Base-by-base conservation (phyloP, 2,797 vertebrate species). In the Chanos chanos region DNA sequence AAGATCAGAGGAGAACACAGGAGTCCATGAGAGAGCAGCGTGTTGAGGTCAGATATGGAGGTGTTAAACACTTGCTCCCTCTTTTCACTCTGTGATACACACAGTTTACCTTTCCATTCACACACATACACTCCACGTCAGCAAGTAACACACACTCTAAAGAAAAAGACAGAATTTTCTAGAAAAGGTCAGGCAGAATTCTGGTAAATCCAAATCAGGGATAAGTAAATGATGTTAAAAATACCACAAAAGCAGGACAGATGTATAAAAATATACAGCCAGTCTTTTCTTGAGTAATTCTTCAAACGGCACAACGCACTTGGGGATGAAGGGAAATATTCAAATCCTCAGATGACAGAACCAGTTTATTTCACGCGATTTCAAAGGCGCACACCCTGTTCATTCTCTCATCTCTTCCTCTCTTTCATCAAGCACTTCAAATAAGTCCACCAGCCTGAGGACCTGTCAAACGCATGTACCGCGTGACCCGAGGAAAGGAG, bases 401-500 rank as follows among this genome's bases (percentile, higher is more conserved):
- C 34, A 21, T 28, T 28, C 2, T 3, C 10, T 15, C 28, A 8
- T 18, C 25, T 30, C 43, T 31, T 4, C 39, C 48, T 3, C 22
- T 36, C 40, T 54, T 47, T 48, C 34, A 70, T 33, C 25, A 51
- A 48, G 39, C 34, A 34, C 36, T 28, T 59, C 53, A 66, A 24
- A 51, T 41, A 34, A 44, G 40, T 36, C 36, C 30, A 21, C 31
- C 59, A 30, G 25, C 22, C 5, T 34, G 25, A 6, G n/a, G 50
- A 25, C 50, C 49, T 33, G 60, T 60, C 54, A 39, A 33, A 47
- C 33, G 33, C 54, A 58, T 67, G 48, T 45, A 47, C 18, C 45
- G 49, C 41, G 34, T 40, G 56, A 49, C 44, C 51, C 45, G 41
- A 22, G 47, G 18, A 12, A 43, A 36, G 53, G 28, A n/a, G 7